Evolutionary conservation across 2,113 vertebrate genomes (phyloP).

Genomic region (Daubentonia madagascariensis): DNA sequence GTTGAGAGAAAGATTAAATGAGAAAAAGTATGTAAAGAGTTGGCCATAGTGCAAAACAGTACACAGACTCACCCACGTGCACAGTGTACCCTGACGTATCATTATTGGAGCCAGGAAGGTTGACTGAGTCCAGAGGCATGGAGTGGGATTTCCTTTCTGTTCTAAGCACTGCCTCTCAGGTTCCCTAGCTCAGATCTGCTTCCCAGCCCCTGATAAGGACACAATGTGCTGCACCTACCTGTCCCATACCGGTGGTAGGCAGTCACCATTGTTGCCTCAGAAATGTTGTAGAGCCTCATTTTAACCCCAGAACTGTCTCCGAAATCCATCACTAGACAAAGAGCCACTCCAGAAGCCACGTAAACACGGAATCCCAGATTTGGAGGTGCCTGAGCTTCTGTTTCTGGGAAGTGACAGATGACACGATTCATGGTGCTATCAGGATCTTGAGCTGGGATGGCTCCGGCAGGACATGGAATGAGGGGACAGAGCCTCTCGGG

Average conservation of each 20-base stretch:
- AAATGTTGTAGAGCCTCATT: neutral
- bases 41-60: neutral
- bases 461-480: neutral
- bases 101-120: neutral
- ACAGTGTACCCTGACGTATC: rapidly evolving
- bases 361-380: conserved; percentile 45
- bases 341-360: neutral
- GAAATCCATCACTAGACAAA: conserved; percentile 63
- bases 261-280: neutral
- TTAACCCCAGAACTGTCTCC: conserved; percentile 49
- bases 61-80: neutral
- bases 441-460: neutral
- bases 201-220: neutral
- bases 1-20: neutral
- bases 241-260: conserved; percentile 55
- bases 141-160: neutral
- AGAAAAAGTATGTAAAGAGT: too few species aligned
- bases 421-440: neutral
- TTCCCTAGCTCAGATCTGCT: neutral
- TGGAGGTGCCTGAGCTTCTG: neutral
- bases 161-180: too few species aligned
- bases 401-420: neutral
- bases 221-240: conserved; percentile 31
- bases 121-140: neutral
- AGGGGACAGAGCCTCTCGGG: neutral